These are phyloP conservation scores for Alethe castanea DNA, from an alignment of 2,113 vertebrate genomes.

Conservation along the genomic window DNA sequence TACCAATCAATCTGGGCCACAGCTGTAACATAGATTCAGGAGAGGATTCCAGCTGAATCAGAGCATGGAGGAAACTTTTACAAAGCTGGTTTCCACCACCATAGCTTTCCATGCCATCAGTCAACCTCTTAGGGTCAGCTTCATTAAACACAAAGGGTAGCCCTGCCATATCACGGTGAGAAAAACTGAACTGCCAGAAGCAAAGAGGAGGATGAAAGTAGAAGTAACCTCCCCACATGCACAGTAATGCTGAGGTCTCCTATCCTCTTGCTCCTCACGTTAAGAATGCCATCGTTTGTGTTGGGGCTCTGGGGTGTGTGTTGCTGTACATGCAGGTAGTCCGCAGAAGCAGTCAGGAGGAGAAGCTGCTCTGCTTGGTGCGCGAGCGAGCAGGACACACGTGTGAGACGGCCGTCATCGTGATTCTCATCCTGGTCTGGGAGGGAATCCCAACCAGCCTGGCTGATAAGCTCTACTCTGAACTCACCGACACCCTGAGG, in stretches of 20 bases:
- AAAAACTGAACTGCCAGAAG: background rate
- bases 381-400: conserved; percentile 87
- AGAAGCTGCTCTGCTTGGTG: conserved; percentile 93
- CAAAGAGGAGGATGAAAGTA: background rate
- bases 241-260: background rate
- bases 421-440: conserved; percentile 94
- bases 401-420: conserved; percentile 86
- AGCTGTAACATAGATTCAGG: background rate
- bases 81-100: background rate
- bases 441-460: conserved; percentile 84
- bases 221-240: fast-evolving
- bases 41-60: background rate
- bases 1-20: background rate
- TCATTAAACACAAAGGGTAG: background rate
- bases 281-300: conserved; percentile 5
- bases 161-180: background rate
- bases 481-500: conserved; percentile 85
- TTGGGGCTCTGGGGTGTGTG: conserved; percentile 27
- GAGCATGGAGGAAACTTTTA: background rate
- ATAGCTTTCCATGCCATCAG: background rate
- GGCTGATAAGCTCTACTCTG: conserved; percentile 86
- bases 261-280: background rate
- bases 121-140: background rate
- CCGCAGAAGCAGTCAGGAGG: conserved; percentile 83
- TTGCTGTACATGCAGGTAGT: conserved; percentile 82